Evolutionary conservation across 2,888 invertebrate genomes (phyloP).

Genomic region (Chrysolina haemoptera): DNA sequence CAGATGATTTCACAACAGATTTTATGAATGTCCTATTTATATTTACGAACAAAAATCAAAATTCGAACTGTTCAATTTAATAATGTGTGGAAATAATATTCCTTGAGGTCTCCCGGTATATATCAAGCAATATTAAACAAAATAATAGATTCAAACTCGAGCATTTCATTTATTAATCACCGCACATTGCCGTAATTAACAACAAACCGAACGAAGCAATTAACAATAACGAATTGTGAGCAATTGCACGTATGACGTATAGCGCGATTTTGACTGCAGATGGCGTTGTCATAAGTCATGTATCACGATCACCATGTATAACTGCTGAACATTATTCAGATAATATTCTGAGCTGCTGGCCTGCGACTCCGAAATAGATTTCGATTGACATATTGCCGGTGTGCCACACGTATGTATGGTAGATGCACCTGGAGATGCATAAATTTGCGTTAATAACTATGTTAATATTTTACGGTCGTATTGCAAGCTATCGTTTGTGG

Average conservation of each 20-base stretch:
- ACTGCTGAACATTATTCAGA: slow-evolving; percentile 53
- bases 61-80: too few relatives aligned
- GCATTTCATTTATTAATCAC: not conserved
- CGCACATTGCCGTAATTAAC: not conserved
- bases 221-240: slow-evolving; percentile 47
- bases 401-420: slow-evolving; percentile 37
- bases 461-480: slow-evolving; percentile 48
- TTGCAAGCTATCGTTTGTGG: slow-evolving; percentile 48
- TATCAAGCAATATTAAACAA: too few relatives aligned
- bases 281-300: slow-evolving; percentile 51
- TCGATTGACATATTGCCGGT: slow-evolving; percentile 48
- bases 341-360: slow-evolving; percentile 48
- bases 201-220: slow-evolving; percentile 37
- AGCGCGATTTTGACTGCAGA: slow-evolving; percentile 49
- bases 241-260: slow-evolving; percentile 47
- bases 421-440: slow-evolving; percentile 49
- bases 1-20: too few relatives aligned
- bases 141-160: not conserved
- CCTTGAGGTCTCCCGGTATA: too few relatives aligned
- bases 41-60: too few relatives aligned
- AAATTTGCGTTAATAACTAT: slow-evolving; percentile 49
- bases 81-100: too few relatives aligned
- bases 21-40: too few relatives aligned
- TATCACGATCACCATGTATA: slow-evolving; percentile 51
- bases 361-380: slow-evolving; percentile 46